Evolutionary conservation across 2,797 vertebrate species (phyloP).

Genomic region (Ptychobarbus kaznakovi): DNA sequence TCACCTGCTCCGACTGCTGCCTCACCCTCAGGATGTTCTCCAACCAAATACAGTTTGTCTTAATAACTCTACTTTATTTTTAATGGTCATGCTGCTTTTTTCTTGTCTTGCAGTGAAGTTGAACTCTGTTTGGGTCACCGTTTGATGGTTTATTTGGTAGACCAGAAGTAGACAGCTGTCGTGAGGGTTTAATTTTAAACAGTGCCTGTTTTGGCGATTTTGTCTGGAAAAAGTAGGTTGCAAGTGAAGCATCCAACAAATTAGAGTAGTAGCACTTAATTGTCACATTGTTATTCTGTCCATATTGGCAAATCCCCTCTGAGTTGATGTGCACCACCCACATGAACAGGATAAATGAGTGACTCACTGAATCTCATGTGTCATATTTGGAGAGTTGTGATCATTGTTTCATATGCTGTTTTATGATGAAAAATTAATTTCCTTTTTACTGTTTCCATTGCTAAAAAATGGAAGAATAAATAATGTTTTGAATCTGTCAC

Average conservation of each 20-base stretch:
- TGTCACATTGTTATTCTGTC: constrained; percentile 57
- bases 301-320: constrained; percentile 59
- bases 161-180: constrained; percentile 27
- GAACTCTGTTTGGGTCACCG: constrained; percentile 27
- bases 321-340: constrained; percentile 57
- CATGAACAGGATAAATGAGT: constrained; percentile 52
- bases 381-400: constrained; percentile 40
- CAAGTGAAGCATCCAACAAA: constrained; percentile 51
- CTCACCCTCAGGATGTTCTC: constrained; percentile 34
- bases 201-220: constrained; percentile 43
- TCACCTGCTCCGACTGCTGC: constrained; percentile 46
- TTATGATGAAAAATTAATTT: constrained; percentile 28
- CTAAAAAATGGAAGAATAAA: not conserved
- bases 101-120: not conserved
- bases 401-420: constrained; percentile 46
- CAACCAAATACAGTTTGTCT: constrained; percentile 34
- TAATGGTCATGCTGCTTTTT: not conserved
- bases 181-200: constrained; percentile 40
- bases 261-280: constrained; percentile 60
- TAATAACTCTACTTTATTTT: constrained; percentile 9
- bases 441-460: not conserved
- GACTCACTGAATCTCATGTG: constrained; percentile 48
- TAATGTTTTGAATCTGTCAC: not conserved
- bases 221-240: constrained; percentile 53
- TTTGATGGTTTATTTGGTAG: constrained; percentile 25